Evolutionary conservation across 2,113 vertebrate genomes (phyloP), one percentile per base, ranked within the genome.

Genomic region (Pelmatolapia mariae): DNA sequence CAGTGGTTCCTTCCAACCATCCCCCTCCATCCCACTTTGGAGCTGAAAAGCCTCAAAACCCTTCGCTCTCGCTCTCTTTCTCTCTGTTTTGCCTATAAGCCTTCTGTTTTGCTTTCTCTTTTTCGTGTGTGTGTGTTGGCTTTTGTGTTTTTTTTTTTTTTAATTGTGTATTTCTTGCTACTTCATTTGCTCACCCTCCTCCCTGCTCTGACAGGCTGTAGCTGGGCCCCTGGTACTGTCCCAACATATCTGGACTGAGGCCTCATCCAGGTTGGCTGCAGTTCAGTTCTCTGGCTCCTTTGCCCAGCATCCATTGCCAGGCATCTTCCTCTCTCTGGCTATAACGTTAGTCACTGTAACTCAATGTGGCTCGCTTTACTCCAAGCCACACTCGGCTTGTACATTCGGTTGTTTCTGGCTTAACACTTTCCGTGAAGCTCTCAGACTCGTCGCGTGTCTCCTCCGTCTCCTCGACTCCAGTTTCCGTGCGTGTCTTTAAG

Each of bases 221-320:
- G 93, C 90, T 82, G 87, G 91, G 93, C 88, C 90, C 86, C 90
- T 94, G 94, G 94, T 95, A 81, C 87, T 73, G 90, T 91, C 92
- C 95, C 93, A 95, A 90, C 90, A 90, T 92, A 94, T 94, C 91
- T 96, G 94, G 93, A 93, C 93, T 3, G 71, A 92, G 89, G 93
- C 95, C 89, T 91, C 92, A 88, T 94, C 92, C 92, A 93, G 90
- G 86, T 90, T 96, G 95, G 95, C 94, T 82, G 82, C 83, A 84
- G 86, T 91, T 94, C 93, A 91, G 91, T 92, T 93, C 92, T 90
- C 94, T 94, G 95, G 95, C 92, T 95, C 90, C 86, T 53, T 53
- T 83, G 88, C 86, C 89, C 91, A 61, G 87, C 68, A 47, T 88
- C 86, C 80, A 87, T 83, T 89, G 94, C 95, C 94, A 96, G 92